Conservation (phyloP, 2,113 vertebrate species). For the Martes martes region DNA sequence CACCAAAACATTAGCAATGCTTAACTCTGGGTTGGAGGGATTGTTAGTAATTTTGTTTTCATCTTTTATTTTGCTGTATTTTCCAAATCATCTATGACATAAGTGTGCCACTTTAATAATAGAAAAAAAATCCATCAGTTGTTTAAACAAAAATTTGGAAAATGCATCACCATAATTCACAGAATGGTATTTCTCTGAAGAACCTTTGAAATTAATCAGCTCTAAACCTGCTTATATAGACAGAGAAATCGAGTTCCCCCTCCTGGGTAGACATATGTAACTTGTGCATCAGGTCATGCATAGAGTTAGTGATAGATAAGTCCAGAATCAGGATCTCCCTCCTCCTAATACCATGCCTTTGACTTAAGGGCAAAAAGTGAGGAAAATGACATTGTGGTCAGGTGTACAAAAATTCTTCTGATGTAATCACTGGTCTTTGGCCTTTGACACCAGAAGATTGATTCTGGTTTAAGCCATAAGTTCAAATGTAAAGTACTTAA, state of each 20-base stretch:
- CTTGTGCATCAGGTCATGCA: neutral
- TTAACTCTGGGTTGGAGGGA: neutral
- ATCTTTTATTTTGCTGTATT: neutral
- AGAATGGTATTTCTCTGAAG: neutral
- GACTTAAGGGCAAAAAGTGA: neutral
- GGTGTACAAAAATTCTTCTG: neutral
- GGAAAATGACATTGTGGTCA: neutral
- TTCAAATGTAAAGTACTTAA: conserved; percentile 12
- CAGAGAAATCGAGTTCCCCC: neutral
- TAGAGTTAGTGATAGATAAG: neutral
- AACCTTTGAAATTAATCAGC: neutral
- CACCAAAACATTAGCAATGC: neutral
- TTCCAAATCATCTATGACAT: neutral
- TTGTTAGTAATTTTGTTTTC: neutral
- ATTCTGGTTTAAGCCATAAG: neutral
- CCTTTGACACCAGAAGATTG: neutral
- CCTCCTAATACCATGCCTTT: neutral
- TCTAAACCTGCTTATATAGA: neutral
- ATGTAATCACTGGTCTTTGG: neutral
- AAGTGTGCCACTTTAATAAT: neutral
- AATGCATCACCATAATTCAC: neutral
- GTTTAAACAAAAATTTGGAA: neutral
- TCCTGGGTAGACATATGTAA: neutral
- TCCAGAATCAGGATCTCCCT: neutral
- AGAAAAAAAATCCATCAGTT: neutral